phyloP scores from a whole-genome alignment of 2,888 invertebrate species.

The Drosophila quinaria region DNA sequence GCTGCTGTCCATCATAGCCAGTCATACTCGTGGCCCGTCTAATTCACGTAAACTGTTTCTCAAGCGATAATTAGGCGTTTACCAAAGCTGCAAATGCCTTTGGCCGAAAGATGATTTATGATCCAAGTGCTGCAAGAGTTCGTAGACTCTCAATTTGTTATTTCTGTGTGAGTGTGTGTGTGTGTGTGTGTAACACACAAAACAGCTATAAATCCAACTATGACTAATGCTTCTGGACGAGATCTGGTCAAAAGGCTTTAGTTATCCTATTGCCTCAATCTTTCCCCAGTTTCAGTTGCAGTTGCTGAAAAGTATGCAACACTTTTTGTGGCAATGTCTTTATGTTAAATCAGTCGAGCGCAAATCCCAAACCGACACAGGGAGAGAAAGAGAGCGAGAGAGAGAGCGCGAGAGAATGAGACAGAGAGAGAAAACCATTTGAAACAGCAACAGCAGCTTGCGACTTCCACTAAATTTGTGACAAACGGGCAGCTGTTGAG shows the following conservation, averaged over 20 bases:
- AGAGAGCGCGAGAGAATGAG: conserved; percentile 2
- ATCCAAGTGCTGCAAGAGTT: conserved; percentile 56
- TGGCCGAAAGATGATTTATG: conserved; percentile 70
- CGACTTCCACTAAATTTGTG: conserved; percentile 63
- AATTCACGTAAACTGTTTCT: conserved; percentile 15
- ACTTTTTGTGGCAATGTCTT: conserved; percentile 54
- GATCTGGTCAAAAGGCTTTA: conserved; percentile 50
- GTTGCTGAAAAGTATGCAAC: conserved; percentile 61
- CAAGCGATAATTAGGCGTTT: conserved; percentile 71
- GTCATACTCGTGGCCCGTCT: conserved; percentile 11
- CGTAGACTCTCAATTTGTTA: conserved; percentile 65
- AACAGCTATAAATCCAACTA: conserved; percentile 21
- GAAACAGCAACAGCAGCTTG: conserved; percentile 41
- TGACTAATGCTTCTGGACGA: conserved; percentile 45
- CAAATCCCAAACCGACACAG: conserved; percentile 40
- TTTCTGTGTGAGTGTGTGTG: neutral
- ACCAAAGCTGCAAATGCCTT: conserved; percentile 45
- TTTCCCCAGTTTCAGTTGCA: neutral
- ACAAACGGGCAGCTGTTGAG: conserved; percentile 70
- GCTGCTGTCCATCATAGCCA: conserved; percentile 10
- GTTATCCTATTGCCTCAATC: conserved; percentile 32
- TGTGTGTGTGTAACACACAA: conserved; percentile 9
- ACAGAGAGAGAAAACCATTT: conserved; percentile 46
- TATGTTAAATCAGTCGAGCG: conserved; percentile 64
- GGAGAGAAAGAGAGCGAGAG: neutral